Evolutionary conservation across 1,140 invertebrate genomes (phyloP).

Genomic region (Zaprionus nigranus): DNA sequence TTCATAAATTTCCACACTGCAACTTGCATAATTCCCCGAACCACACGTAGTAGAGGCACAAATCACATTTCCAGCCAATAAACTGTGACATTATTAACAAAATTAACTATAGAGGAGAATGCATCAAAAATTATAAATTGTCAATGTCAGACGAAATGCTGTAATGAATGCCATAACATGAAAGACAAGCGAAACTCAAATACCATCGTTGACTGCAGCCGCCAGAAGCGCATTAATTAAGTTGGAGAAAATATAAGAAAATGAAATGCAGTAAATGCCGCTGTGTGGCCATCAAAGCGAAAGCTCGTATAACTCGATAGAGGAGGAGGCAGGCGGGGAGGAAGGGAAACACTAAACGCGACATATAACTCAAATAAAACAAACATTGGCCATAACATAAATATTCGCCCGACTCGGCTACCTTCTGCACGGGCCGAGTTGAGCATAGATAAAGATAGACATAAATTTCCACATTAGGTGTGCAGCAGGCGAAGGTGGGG

Average conservation of each 20-base stretch:
- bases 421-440: conserved; percentile 27
- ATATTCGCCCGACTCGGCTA: conserved; percentile 55
- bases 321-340: no score
- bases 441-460: conserved; percentile 55
- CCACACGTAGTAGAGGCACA: conserved; percentile 62
- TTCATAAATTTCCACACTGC: conserved; percentile 52
- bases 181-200: conserved; percentile 40
- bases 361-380: conserved; percentile 79
- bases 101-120: conserved; percentile 42
- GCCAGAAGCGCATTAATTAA: conserved; percentile 70
- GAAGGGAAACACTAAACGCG: conserved; percentile 38
- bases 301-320: conserved; percentile 43
- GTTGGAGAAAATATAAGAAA: conserved; percentile 22
- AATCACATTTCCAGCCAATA: conserved; percentile 61
- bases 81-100: conserved; percentile 70
- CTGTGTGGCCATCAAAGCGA: conserved; percentile 50
- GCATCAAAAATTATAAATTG: conserved; percentile 69
- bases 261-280: conserved; percentile 6
- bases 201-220: conserved; percentile 13
- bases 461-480: conserved; percentile 68
- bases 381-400: conserved; percentile 78
- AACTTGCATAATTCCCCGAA: conserved; percentile 49
- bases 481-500: not conserved
- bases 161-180: conserved; percentile 62
- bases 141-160: conserved; percentile 68